Percentiles rank a stretch among this genome's conserved stretches.
These are phyloP conservation scores for Vimba vimba DNA, from an alignment of 2,113 vertebrate genomes.

Conservation along the genomic window DNA sequence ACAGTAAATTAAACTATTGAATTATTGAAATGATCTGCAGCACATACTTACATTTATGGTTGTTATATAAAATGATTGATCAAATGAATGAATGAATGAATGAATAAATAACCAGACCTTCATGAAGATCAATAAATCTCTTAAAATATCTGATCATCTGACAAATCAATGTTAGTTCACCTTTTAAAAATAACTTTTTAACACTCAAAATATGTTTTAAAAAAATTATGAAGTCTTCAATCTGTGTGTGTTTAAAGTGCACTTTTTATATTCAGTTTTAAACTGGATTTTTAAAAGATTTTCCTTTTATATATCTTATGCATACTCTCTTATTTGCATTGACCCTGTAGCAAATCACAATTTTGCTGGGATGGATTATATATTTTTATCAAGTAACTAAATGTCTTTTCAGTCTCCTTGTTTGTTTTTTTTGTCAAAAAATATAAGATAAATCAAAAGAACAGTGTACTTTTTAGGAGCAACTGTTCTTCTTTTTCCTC, in stretches of 20 bases:
- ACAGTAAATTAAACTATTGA: too few relatives aligned
- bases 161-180: background rate
- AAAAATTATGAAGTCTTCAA: background rate
- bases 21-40: too few relatives aligned
- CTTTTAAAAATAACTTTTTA: background rate
- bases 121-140: background rate
- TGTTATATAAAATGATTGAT: too few relatives aligned
- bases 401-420: background rate
- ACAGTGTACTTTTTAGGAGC: constrained; percentile 16
- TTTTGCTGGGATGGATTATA: background rate
- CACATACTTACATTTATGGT: too few relatives aligned
- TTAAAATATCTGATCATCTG: background rate
- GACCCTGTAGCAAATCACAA: background rate
- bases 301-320: background rate
- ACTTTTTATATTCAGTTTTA: background rate
- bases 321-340: background rate
- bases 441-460: constrained; percentile 67
- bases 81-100: too few relatives aligned
- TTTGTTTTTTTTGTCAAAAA: constrained; percentile 67
- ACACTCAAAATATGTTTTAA: background rate
- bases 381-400: background rate
- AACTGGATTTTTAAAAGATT: background rate
- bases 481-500: constrained; percentile 65
- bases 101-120: background rate
- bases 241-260: background rate